Percentiles rank a stretch among this genome's conserved stretches.
phyloP scores from a whole-genome alignment of 92 coral and sea anemone genomes.

The Desmophyllum pertusum region DNA sequence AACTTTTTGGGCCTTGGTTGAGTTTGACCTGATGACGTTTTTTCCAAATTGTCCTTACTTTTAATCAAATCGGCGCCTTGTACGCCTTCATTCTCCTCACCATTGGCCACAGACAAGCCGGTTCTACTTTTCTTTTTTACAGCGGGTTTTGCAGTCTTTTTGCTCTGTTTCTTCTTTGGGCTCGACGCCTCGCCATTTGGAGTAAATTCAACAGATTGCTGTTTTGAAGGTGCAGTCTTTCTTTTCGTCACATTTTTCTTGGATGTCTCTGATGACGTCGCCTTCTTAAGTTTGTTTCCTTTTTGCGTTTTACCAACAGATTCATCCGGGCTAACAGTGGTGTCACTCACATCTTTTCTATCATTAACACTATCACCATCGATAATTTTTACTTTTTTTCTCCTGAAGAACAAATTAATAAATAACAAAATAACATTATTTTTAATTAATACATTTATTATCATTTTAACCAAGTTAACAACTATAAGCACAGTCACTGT shows the following conservation, averaged over 20 bases:
- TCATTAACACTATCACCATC: constrained; percentile 4
- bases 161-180: not conserved
- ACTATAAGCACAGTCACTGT: too few species aligned
- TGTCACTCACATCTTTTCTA: constrained; percentile 4
- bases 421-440: not conserved
- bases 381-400: constrained; percentile 30
- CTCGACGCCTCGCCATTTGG: not conserved
- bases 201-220: not conserved
- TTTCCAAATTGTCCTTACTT: not conserved
- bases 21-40: not conserved
- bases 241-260: constrained; percentile 17
- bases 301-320: constrained; percentile 12
- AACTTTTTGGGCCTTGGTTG: constrained; percentile 6
- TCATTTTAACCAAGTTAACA: too few species aligned
- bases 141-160: not conserved
- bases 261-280: not conserved
- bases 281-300: constrained; percentile 23
- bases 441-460: too few species aligned
- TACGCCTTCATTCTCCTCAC: not conserved
- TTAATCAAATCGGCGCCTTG: not conserved
- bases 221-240: not conserved
- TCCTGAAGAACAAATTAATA: not conserved
- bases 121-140: not conserved
- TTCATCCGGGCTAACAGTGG: constrained; percentile 11
- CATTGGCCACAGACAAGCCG: not conserved